Percentiles rank a stretch among this genome's conserved stretches.
Evolutionary conservation across 2,113 vertebrate genomes (phyloP).

Genomic region (Pteropus alecto): DNA sequence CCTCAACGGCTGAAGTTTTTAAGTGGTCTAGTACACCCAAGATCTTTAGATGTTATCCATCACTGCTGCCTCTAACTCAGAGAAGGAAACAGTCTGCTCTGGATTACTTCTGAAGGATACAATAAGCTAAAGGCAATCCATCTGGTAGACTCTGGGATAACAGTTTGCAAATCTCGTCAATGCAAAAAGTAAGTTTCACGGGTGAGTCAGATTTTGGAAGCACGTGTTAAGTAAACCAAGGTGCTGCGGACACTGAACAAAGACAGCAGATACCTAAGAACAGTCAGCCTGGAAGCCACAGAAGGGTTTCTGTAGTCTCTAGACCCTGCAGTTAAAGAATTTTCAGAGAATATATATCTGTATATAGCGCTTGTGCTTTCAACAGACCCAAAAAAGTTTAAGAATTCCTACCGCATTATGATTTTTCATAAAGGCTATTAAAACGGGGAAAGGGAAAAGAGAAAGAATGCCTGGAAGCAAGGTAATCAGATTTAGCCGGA

Average conservation of each 20-base stretch:
- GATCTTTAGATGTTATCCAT: background rate
- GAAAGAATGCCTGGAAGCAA: background rate
- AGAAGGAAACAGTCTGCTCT: background rate
- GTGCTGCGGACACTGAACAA: background rate
- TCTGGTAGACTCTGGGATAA: background rate
- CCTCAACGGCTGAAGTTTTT: background rate
- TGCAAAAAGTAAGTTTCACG: background rate
- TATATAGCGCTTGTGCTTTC: background rate
- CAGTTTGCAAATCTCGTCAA: background rate
- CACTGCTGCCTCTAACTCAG: background rate
- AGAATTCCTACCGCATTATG: background rate
- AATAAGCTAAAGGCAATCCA: background rate
- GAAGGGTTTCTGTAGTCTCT: background rate
- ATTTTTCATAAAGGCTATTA: background rate
- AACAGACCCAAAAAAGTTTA: background rate
- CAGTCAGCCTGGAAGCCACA: background rate
- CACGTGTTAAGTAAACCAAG: background rate
- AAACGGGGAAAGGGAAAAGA: background rate
- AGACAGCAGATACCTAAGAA: background rate
- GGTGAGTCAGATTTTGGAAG: background rate
- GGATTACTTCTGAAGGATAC: background rate
- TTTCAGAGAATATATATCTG: background rate
- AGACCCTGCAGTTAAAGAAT: background rate
- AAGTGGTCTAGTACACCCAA: background rate
- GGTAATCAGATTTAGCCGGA: conserved; percentile 10